phyloP scores from a whole-genome alignment of 2,888 invertebrate genomes.

The Phyllotreta cruciferae region DNA sequence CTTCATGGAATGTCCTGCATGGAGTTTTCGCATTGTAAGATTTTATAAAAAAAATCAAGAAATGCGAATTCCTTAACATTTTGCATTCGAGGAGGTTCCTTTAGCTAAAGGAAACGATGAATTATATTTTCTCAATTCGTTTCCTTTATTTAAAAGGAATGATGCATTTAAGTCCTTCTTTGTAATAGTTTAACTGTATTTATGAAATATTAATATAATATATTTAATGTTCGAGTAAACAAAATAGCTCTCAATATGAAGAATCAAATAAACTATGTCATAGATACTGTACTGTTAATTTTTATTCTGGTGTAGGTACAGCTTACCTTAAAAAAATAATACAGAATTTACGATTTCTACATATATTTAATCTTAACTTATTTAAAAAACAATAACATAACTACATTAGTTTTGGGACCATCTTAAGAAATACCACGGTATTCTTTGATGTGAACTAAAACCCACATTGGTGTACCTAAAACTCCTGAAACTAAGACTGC shows the following conservation, averaged over 20 bases:
- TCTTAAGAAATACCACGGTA: constrained; percentile 49
- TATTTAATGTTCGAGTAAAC: constrained; percentile 10
- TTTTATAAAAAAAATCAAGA: constrained; percentile 1
- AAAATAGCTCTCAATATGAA: constrained; percentile 6
- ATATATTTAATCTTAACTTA: constrained; percentile 10
- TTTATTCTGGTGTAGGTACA: not conserved
- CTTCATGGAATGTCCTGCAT: constrained; percentile 2
- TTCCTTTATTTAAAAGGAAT: no score
- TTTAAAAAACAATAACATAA: no score
- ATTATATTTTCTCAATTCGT: no score
- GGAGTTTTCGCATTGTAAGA: not conserved
- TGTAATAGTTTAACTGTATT: constrained; percentile 13
- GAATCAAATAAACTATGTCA: constrained; percentile 20
- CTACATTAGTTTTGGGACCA: no score
- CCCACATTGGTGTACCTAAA: constrained; percentile 53
- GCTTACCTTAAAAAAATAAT: constrained; percentile 7
- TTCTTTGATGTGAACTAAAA: constrained; percentile 54
- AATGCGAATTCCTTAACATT: not conserved
- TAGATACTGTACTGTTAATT: constrained; percentile 12
- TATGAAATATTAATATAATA: constrained; percentile 15
- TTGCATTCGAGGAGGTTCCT: not conserved
- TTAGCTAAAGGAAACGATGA: no score
- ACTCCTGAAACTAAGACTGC: constrained; percentile 47
- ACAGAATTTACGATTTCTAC: not conserved
- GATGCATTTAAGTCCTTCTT: no score